Evolutionary conservation across 2,797 vertebrate species (phyloP).

Genomic region (Bothrops alternatus): DNA sequence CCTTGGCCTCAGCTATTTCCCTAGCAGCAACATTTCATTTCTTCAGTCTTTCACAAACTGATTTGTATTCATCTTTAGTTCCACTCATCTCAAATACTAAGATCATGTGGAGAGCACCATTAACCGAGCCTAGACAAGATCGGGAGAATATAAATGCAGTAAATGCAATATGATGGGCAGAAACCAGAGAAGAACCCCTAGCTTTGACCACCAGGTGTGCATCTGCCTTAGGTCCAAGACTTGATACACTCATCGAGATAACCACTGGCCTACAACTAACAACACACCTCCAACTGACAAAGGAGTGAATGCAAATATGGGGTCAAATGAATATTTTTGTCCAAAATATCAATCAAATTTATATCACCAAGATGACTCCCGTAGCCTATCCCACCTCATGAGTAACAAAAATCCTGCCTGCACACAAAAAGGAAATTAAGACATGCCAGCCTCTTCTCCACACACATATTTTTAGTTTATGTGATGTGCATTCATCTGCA

Average conservation of each 20-base stretch:
- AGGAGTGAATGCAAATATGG: not conserved
- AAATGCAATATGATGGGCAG: not conserved
- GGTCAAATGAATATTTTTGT: not conserved
- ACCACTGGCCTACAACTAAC: not conserved
- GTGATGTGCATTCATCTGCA: not conserved
- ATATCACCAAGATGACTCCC: not conserved
- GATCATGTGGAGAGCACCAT: not conserved
- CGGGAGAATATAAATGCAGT: not conserved
- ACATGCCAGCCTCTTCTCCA: not conserved
- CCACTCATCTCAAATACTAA: not conserved
- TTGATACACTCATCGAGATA: not conserved
- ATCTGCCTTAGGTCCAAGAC: not conserved
- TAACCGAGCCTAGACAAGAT: not conserved
- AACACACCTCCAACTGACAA: not conserved
- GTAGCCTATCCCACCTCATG: not conserved
- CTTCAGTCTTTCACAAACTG: not conserved
- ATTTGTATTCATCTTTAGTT: not conserved
- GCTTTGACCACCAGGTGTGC: not conserved
- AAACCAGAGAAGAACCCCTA: not conserved
- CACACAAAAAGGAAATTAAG: not conserved
- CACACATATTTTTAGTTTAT: not conserved
- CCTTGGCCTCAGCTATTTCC: not conserved
- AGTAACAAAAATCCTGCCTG: not conserved
- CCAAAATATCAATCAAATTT: not conserved
- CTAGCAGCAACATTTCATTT: not conserved